phyloP scores from a whole-genome alignment of 2,797 vertebrate species.

The Coracias cyanogaster region DNA sequence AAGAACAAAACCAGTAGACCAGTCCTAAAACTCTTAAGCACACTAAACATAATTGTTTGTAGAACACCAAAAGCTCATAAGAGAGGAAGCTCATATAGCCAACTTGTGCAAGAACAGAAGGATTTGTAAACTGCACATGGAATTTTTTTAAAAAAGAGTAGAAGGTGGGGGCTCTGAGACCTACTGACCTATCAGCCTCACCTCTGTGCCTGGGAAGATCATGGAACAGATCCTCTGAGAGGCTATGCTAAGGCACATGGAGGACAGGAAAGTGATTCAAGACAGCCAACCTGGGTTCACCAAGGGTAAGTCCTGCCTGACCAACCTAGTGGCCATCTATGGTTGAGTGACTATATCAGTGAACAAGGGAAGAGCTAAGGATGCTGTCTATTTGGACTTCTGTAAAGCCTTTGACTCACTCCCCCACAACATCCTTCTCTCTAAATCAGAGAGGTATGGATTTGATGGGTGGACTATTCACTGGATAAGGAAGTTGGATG shows the following conservation, averaged over 20 bases:
- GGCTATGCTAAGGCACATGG: not conserved
- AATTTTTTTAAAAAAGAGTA: not conserved
- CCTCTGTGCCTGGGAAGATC: not conserved
- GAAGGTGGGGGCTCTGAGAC: not conserved
- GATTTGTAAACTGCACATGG: not conserved
- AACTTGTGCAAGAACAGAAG: not conserved
- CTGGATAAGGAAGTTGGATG: too few species aligned
- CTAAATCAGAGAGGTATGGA: too few species aligned
- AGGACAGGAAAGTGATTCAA: not conserved
- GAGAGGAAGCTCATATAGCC: not conserved
- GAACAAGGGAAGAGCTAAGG: too few species aligned
- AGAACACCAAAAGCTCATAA: not conserved
- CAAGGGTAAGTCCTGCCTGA: not conserved
- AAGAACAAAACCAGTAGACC: not conserved
- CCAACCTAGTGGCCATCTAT: not conserved
- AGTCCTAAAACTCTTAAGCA: not conserved
- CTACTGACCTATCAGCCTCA: not conserved
- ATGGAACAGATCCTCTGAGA: not conserved
- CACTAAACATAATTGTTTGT: not conserved
- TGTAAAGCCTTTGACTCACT: too few species aligned
- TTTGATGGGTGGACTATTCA: too few species aligned
- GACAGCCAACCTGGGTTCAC: not conserved
- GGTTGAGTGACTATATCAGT: too few species aligned
- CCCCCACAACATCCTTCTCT: too few species aligned
- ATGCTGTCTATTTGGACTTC: too few species aligned